phyloP scores from a whole-genome alignment of 1,140 invertebrate species.

The Drosophila tsacasi region DNA sequence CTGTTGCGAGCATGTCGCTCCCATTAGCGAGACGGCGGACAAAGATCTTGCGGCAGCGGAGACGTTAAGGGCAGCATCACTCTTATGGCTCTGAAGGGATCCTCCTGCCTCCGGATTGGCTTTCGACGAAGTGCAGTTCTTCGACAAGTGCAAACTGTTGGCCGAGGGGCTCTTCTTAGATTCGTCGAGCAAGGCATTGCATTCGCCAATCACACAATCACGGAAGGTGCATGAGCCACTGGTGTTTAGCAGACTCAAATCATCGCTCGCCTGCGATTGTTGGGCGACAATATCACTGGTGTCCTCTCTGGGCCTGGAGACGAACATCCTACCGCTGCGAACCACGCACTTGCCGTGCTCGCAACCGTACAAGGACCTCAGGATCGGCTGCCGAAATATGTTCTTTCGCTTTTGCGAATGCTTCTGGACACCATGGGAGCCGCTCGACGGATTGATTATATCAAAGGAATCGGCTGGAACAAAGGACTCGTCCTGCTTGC shows the following conservation, averaged over 20 bases:
- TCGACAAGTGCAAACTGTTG: conserved; percentile 30
- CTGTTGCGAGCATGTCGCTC: conserved; percentile 87
- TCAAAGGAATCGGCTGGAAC: conserved; percentile 26
- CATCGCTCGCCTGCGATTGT: conserved; percentile 19
- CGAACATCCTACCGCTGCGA: conserved; percentile 28
- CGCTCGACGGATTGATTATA: conserved; percentile 46
- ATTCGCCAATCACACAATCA: conserved; percentile 66
- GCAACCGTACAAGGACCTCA: conserved; percentile 52
- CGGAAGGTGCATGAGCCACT: conserved; percentile 56
- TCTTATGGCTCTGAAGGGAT: background rate
- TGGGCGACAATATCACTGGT: conserved; percentile 32
- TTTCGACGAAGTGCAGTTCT: conserved; percentile 57
- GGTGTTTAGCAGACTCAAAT: conserved; percentile 9
- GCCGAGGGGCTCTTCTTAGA: conserved; percentile 30
- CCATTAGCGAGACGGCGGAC: conserved; percentile 16
- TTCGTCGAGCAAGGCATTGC: conserved; percentile 61
- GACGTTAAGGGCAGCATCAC: background rate
- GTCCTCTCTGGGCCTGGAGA: conserved; percentile 27
- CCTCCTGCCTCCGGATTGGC: background rate
- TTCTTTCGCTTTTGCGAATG: conserved; percentile 43
- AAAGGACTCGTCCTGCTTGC: conserved; percentile 39
- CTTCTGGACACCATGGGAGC: conserved; percentile 54
- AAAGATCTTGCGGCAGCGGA: conserved; percentile 4
- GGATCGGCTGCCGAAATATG: conserved; percentile 63
- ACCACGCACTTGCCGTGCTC: conserved; percentile 47